Evolutionary conservation across 2,797 vertebrate species (phyloP).

Genomic region (Apogon talboti): DNA sequence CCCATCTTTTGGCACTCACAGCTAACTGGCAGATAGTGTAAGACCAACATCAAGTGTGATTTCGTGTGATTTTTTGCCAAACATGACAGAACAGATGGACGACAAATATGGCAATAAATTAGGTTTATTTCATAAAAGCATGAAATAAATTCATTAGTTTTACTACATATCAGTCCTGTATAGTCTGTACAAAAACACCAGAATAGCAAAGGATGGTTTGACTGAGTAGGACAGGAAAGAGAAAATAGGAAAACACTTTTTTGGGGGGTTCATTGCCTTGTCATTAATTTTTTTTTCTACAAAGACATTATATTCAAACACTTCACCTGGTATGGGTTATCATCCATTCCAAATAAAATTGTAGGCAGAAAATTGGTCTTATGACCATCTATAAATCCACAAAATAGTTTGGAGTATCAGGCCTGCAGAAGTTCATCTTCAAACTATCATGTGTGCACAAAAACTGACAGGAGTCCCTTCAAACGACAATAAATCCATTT

Average conservation of each 20-base stretch:
- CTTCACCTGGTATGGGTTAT: slow-evolving; percentile 13
- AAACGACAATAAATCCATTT: slow-evolving; percentile 33
- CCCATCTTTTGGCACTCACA: not conserved
- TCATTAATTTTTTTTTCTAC: slow-evolving; percentile 21
- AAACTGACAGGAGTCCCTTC: slow-evolving; percentile 28
- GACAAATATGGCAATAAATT: slow-evolving; percentile 72
- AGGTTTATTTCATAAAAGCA: slow-evolving; percentile 79
- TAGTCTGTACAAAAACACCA: slow-evolving; percentile 68
- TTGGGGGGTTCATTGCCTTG: slow-evolving; percentile 23
- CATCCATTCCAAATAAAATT: slow-evolving; percentile 32
- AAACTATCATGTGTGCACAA: slow-evolving; percentile 39
- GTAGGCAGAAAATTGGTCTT: slow-evolving; percentile 31
- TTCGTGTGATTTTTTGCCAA: not conserved
- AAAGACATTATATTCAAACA: slow-evolving; percentile 48
- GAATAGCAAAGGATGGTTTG: slow-evolving; percentile 43
- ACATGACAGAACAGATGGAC: slow-evolving; percentile 1
- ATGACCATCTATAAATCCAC: slow-evolving; percentile 37
- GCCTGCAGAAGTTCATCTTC: slow-evolving; percentile 48
- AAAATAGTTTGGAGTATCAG: slow-evolving; percentile 43
- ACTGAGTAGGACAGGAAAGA: slow-evolving; percentile 20
- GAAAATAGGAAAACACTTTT: slow-evolving; percentile 30
- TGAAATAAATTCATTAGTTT: slow-evolving; percentile 56
- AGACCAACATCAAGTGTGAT: not conserved
- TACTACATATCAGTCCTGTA: slow-evolving; percentile 50
- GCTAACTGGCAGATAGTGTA: not conserved